These are phyloP conservation scores for Eurypyga helias DNA, from an alignment of 2,113 vertebrate species.

Conservation along the genomic window DNA sequence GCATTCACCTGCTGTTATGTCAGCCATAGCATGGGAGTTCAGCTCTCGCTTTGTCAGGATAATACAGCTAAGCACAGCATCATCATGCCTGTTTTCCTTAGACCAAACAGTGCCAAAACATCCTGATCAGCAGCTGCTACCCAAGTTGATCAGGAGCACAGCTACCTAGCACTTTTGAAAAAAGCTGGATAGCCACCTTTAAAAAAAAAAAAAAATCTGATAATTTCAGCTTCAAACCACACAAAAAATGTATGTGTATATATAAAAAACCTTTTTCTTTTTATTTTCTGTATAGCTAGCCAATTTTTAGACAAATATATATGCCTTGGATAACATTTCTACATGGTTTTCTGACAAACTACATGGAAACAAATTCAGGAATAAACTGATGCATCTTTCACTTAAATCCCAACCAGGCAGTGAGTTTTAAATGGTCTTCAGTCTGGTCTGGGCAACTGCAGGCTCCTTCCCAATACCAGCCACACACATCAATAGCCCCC, in stretches of 20 bases:
- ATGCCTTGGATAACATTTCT: not conserved
- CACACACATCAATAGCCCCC: not conserved
- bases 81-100: not conserved
- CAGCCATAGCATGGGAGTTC: accelerated
- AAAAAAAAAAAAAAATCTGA: not conserved
- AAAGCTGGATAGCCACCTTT: not conserved
- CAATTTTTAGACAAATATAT: not conserved
- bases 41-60: not conserved
- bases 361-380: not conserved
- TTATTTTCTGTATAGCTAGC: not conserved
- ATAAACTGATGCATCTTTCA: not conserved
- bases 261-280: not conserved
- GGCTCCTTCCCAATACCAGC: not conserved
- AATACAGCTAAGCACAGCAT: not conserved
- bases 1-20: not conserved
- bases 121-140: not conserved
- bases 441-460: not conserved
- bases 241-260: not conserved
- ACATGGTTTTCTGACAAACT: accelerated
- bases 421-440: accelerated
- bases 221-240: not conserved
- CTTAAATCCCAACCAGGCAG: not conserved
- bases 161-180: not conserved
- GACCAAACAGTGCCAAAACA: not conserved
- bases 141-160: not conserved